Conservation (phyloP, 2,888 invertebrate genomes). For the Diarsia rubi region DNA sequence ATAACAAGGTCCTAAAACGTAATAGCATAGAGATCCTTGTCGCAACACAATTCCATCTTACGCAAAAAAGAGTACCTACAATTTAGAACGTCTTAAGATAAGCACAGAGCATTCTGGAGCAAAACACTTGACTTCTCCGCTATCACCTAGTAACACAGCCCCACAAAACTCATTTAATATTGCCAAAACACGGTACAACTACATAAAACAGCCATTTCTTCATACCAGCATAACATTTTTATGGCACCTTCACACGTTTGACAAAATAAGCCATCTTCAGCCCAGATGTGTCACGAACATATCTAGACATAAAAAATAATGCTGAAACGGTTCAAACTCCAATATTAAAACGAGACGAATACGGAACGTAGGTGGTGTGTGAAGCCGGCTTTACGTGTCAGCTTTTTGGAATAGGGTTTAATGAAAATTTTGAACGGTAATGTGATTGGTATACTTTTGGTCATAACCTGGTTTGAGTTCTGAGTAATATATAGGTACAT, state of each 20-base stretch:
- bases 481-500: not conserved
- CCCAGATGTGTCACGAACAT: slow-evolving; percentile 64
- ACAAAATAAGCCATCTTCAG: slow-evolving; percentile 55
- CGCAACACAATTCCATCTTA: slow-evolving; percentile 2
- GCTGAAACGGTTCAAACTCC: slow-evolving; percentile 55
- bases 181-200: slow-evolving; percentile 31
- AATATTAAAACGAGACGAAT: slow-evolving; percentile 54
- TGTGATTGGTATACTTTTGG: slow-evolving; percentile 11
- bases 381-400: slow-evolving; percentile 53
- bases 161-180: slow-evolving; percentile 23
- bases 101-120: slow-evolving; percentile 1
- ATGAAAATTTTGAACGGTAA: slow-evolving; percentile 35
- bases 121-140: slow-evolving; percentile 15
- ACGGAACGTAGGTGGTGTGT: slow-evolving; percentile 41
- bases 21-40: too few species aligned
- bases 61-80: not conserved
- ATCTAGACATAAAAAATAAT: slow-evolving; percentile 68
- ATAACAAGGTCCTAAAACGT: not conserved
- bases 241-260: slow-evolving; percentile 56
- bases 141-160: not conserved
- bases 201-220: slow-evolving; percentile 51
- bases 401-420: slow-evolving; percentile 28
- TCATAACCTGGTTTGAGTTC: not conserved
- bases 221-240: slow-evolving; percentile 49
- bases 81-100: not conserved